A percentile compares a stretch with the other conserved stretches of the same genome.
phyloP scores from a whole-genome alignment of 2,113 vertebrate genomes.

The Sphyrna mokarran region DNA sequence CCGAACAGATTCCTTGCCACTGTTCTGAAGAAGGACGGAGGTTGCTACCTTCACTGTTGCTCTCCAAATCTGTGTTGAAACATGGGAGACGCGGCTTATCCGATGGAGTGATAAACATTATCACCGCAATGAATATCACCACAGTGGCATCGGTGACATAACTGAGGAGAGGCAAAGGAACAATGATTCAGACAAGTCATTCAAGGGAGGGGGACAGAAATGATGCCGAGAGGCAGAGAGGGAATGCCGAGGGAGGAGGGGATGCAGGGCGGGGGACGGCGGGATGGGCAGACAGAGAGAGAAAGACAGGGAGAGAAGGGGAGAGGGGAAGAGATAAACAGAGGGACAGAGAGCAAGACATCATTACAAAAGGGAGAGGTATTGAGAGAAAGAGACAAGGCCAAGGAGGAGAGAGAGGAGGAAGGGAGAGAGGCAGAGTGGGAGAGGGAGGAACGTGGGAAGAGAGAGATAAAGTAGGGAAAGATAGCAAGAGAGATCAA shows the following conservation, averaged over 20 bases:
- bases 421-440: not conserved
- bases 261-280: not conserved
- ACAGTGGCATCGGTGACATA: slow-evolving; percentile 79
- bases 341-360: not conserved
- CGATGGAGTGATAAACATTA: slow-evolving; percentile 83
- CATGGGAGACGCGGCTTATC: slow-evolving; percentile 62
- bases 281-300: not conserved
- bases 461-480: not conserved
- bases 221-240: not conserved
- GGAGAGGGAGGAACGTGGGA: not conserved
- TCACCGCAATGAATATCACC: slow-evolving; percentile 67
- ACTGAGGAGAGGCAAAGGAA: slow-evolving; percentile 49
- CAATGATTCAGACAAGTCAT: not conserved
- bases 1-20: not conserved
- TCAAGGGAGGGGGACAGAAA: not conserved
- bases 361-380: not conserved
- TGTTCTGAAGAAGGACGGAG: not conserved
- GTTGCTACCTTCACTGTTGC: slow-evolving; percentile 40
- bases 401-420: not conserved
- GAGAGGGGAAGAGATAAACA: not conserved
- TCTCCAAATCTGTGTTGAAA: slow-evolving; percentile 53
- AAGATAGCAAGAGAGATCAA: not conserved
- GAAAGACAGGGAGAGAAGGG: not conserved
- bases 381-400: not conserved
- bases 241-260: no score